A percentile compares a stretch with the other conserved stretches of the same genome.
Evolutionary conservation across 2,888 invertebrate genomes (phyloP).

Genomic region (Eupsilia transversa): DNA sequence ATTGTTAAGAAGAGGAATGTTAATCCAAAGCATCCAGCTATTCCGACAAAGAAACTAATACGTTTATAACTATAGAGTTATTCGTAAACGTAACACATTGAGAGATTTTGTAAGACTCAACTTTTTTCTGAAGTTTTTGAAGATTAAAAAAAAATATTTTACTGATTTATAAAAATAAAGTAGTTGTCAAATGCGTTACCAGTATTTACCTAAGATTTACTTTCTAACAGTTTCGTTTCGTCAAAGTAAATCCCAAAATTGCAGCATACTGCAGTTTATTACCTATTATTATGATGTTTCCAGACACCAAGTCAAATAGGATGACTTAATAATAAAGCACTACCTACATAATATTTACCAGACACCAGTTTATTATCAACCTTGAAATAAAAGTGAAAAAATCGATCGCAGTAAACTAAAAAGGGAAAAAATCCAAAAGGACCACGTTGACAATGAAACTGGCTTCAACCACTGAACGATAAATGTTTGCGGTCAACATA

Average conservation of each 20-base stretch:
- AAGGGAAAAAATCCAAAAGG: slow-evolving; percentile 27
- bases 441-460: slow-evolving; percentile 51
- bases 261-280: background rate
- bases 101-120: background rate
- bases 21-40: slow-evolving; percentile 34
- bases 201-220: background rate
- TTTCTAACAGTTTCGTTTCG: background rate
- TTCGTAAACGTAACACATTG: slow-evolving; percentile 1
- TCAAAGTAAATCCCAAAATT: background rate
- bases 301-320: background rate
- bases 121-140: background rate
- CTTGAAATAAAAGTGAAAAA: slow-evolving; percentile 54
- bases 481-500: slow-evolving; percentile 62
- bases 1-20: slow-evolving; percentile 17
- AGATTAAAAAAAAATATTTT: too few relatives aligned
- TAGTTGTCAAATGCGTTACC: background rate
- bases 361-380: slow-evolving; percentile 10
- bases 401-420: slow-evolving; percentile 21
- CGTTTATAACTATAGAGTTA: slow-evolving; percentile 22
- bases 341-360: background rate
- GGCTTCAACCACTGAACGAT: slow-evolving; percentile 52
- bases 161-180: background rate
- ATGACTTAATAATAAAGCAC: slow-evolving; percentile 20
- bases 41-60: slow-evolving; percentile 30
- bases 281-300: background rate